These are phyloP conservation scores for Selenia dentaria DNA, from an alignment of 2,888 invertebrate genomes.

Conservation along the genomic window DNA sequence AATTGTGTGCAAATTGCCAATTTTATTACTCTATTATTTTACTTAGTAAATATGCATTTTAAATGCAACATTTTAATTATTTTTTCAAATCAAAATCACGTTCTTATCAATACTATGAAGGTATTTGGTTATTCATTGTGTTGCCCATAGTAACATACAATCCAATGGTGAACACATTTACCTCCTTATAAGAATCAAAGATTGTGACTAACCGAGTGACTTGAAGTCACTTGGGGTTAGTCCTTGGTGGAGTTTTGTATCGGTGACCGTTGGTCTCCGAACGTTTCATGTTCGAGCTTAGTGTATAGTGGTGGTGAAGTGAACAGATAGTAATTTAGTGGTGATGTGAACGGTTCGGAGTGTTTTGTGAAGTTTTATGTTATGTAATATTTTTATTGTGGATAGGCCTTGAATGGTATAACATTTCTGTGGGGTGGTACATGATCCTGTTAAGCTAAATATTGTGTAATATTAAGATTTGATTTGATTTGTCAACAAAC, in stretches of 20 bases:
- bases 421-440: conserved; percentile 12
- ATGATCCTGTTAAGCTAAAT: not conserved
- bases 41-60: no score
- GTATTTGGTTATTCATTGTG: no score
- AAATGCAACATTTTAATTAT: no score
- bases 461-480: conserved; percentile 8
- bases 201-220: not conserved
- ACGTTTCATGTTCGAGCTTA: conserved; percentile 2
- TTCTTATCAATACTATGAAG: no score
- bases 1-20: no score
- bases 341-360: not conserved
- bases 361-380: not conserved
- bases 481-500: conserved; percentile 12
- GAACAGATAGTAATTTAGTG: not conserved
- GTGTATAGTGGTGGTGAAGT: conserved; percentile 3
- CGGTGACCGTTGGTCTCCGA: not conserved
- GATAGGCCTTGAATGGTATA: conserved; percentile 1
- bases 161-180: no score
- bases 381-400: not conserved
- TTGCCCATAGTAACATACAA: no score
- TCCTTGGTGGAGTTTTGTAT: not conserved
- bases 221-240: not conserved
- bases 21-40: no score
- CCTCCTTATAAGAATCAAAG: no score
- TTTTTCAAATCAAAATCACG: no score